A percentile compares a stretch with the other conserved stretches of the same genome.
phyloP scores from a whole-genome alignment of 2,113 vertebrate species.

The Rhipidura dahli region DNA sequence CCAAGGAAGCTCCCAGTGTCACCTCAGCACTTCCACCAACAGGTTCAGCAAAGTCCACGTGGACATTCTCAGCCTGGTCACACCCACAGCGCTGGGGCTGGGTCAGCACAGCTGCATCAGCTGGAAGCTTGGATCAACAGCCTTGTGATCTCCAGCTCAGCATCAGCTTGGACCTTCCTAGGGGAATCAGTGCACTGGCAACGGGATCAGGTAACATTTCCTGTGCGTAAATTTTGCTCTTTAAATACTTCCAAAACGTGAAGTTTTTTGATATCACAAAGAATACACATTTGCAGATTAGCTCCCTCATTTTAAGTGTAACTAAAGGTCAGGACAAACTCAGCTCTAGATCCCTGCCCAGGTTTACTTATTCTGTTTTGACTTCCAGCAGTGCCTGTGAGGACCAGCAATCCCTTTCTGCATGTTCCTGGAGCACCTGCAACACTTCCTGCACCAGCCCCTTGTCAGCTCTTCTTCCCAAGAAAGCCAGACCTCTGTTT shows the following conservation, averaged over 20 bases:
- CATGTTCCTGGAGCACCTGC: rapidly evolving
- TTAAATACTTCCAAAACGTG: not conserved
- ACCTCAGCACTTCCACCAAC: not conserved
- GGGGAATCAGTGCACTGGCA: not conserved
- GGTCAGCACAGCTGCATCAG: not conserved
- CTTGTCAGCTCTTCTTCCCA: not conserved
- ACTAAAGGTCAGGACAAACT: not conserved
- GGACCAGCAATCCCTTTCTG: not conserved
- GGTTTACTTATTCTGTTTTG: not conserved
- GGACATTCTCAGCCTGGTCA: rapidly evolving
- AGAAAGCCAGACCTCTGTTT: not conserved
- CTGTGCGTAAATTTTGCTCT: not conserved
- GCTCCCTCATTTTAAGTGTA: not conserved
- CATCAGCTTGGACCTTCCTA: not conserved
- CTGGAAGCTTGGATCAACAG: not conserved
- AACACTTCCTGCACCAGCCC: not conserved
- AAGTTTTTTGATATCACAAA: not conserved
- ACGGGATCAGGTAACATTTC: rapidly evolving
- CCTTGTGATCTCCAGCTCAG: not conserved
- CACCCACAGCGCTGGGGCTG: not conserved
- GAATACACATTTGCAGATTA: not conserved
- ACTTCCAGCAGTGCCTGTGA: not conserved
- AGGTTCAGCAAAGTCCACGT: not conserved
- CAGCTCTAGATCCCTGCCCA: not conserved
- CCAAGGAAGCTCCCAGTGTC: not conserved